Base-by-base conservation (phyloP, 1,140 invertebrate genomes). In the Dendroctonus valens region DNA sequence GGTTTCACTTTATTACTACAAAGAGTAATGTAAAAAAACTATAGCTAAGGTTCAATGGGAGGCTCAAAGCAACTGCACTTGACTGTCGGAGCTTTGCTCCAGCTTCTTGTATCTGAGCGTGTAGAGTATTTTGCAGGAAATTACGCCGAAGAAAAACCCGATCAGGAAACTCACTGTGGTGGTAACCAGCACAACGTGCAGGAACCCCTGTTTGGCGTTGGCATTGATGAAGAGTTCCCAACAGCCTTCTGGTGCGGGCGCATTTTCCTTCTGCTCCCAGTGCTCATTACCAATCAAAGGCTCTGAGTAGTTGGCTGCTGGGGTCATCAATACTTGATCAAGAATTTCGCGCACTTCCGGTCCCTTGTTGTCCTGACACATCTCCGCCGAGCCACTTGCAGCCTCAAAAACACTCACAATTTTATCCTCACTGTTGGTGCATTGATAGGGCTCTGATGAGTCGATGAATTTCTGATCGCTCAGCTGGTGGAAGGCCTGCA, bases 401-500 rank as follows among this genome's bases (percentile, higher is more conserved):
- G 37, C 37, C 50, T 57, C 26, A 49, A 64, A 74, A 66, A 74
- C 72, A 41, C 67, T 58, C 0, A 67, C 38, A 11, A 67, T 65
- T 15, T 57, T 37, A 26, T 58, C 41, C 9, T 65, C 46, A 37
- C 53, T 49, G 14, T 46, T 67, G n/a, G 7, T 60, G 53, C 72
- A 73, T 53, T 69, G 68, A 41, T 72, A 66, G 2, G 71, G 68
- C 40, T 75, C 72, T 0, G 61, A 58, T 12, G 59, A 46, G 46
- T 72, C 68, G 7, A 72, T 59, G n/a, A 73, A 68, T n/a, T 59
- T 66, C 14, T 69, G 70, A 9, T 42, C 40, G 5, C 51, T 52
- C 8, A 75, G 44, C 12, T 52, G 68, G 3, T 69, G n/a, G 53
- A 75, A 77, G n/a, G 75, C 38, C 57, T 72, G 41, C 41, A 75